phyloP scores from a whole-genome alignment of 2,113 vertebrate genomes.

The Columba livia region DNA sequence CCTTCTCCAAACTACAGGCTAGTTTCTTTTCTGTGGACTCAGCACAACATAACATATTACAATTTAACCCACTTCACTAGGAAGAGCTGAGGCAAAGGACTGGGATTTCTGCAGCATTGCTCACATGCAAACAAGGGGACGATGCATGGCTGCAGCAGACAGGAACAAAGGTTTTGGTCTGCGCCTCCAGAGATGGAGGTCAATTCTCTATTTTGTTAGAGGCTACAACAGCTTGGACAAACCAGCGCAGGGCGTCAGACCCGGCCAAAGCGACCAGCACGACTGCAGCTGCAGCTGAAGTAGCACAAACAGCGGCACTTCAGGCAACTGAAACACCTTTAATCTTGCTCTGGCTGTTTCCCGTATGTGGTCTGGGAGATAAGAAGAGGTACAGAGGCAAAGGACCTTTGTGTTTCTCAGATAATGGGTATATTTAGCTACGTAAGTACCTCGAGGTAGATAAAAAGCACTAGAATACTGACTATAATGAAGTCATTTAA shows the following conservation, averaged over 20 bases:
- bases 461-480: neutral
- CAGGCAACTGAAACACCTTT: neutral
- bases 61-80: neutral
- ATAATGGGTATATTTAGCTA: conserved; percentile 24
- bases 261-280: neutral
- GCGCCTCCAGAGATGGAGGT: neutral
- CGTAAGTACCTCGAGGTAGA: neutral
- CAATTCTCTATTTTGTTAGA: rapidly evolving
- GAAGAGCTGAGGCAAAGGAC: neutral
- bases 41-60: rapidly evolving
- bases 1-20: neutral
- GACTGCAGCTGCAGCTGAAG: neutral
- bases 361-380: neutral
- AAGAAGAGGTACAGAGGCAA: neutral
- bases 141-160: neutral
- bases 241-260: neutral
- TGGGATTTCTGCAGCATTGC: neutral
- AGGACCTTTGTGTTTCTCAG: neutral
- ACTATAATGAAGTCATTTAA: neutral
- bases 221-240: neutral
- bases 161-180: neutral
- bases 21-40: neutral
- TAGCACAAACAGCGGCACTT: neutral
- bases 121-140: rapidly evolving
- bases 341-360: neutral